phyloP scores from a whole-genome alignment of 2,888 invertebrate species.

The Parnassius apollo region DNA sequence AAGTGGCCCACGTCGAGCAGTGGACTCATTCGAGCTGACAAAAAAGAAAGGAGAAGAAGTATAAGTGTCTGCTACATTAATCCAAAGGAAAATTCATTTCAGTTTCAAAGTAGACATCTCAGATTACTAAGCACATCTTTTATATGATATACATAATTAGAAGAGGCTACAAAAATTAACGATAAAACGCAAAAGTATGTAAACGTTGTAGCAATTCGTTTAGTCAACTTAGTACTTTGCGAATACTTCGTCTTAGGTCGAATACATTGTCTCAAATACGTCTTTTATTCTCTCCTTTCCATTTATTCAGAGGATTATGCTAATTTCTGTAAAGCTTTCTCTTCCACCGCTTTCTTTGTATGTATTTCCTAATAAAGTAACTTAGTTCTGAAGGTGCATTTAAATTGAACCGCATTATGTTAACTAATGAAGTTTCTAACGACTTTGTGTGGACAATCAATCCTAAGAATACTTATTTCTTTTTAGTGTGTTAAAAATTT shows the following conservation, averaged over 20 bases:
- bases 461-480: background rate
- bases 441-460: background rate
- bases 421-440: slow-evolving; percentile 8
- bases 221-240: slow-evolving; percentile 22
- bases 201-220: slow-evolving; percentile 16
- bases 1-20: no score
- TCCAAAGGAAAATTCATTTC: no score
- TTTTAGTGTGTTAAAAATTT: no score
- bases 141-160: no score
- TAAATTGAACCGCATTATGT: slow-evolving; percentile 8
- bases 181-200: slow-evolving; percentile 1
- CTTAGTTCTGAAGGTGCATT: slow-evolving; percentile 8
- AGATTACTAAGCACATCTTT: no score
- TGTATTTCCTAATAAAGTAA: slow-evolving; percentile 23
- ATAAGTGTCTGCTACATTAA: no score
- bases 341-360: slow-evolving; percentile 24
- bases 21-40: no score
- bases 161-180: no score
- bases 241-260: slow-evolving; percentile 22
- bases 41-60: no score
- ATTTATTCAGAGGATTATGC: slow-evolving; percentile 27
- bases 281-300: slow-evolving; percentile 22
- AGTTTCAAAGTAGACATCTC: no score
- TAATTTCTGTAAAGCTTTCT: slow-evolving; percentile 25
- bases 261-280: slow-evolving; percentile 27